Conservation (phyloP, 2,797 vertebrate genomes). For the Peromyscus attwateri region DNA sequence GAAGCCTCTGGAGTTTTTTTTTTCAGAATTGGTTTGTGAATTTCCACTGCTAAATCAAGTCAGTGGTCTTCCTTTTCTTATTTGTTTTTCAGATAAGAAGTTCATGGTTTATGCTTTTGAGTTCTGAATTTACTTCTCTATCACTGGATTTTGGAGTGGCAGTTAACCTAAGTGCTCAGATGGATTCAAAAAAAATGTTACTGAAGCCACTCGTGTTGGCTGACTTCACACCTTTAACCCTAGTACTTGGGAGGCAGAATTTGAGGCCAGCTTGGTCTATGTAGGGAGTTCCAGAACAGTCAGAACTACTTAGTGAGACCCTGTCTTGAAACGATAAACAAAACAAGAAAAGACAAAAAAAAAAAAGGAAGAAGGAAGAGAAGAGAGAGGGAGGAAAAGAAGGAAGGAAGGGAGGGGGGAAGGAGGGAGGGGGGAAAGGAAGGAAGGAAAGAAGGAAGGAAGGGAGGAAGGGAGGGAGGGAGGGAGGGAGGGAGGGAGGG, state of each 20-base stretch:
- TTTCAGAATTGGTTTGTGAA: neutral
- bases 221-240: neutral
- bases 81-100: neutral
- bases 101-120: neutral
- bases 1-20: neutral
- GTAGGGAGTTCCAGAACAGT: neutral
- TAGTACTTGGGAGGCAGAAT: neutral
- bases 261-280: neutral
- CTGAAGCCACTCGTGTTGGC: neutral
- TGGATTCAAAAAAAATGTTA: neutral
- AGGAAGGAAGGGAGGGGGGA: too few species aligned
- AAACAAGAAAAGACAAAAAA: neutral
- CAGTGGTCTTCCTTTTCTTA: neutral
- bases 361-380: too few species aligned
- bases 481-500: too few species aligned
- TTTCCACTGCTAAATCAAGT: neutral
- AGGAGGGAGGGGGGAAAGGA: too few species aligned
- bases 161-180: neutral
- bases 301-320: neutral
- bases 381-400: too few species aligned
- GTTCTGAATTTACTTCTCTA: neutral
- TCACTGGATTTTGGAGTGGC: neutral
- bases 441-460: too few species aligned
- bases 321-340: neutral
- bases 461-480: too few species aligned